phyloP scores from a whole-genome alignment of 2,888 invertebrate species.

The Zygogramma bicolorata region DNA sequence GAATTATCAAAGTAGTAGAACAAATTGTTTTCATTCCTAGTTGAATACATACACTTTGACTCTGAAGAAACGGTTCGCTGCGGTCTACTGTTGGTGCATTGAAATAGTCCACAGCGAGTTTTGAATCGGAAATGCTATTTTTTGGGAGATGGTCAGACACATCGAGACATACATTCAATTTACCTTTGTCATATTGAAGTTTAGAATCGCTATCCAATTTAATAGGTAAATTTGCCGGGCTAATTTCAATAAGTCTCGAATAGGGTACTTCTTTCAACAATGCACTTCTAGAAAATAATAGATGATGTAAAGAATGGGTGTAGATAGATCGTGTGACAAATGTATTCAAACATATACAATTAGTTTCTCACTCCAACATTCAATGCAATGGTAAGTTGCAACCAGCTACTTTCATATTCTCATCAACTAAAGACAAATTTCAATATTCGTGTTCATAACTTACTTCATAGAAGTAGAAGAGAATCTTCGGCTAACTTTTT shows the following conservation, averaged over 20 bases:
- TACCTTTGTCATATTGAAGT: conserved; percentile 71
- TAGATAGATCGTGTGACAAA: neutral
- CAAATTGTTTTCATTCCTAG: neutral
- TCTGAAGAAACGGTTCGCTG: conserved; percentile 36
- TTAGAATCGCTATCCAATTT: conserved; percentile 81
- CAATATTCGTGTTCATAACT: conserved; percentile 37
- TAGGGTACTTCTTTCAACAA: conserved; percentile 79
- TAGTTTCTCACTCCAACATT: neutral
- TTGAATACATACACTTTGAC: conserved; percentile 47
- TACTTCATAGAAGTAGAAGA: conserved; percentile 74
- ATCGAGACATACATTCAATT: conserved; percentile 63
- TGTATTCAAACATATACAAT: neutral
- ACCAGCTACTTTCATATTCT: too few species aligned
- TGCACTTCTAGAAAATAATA: conserved; percentile 53
- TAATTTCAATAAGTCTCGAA: conserved; percentile 80
- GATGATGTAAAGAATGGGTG: too few species aligned
- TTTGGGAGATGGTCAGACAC: conserved; percentile 73
- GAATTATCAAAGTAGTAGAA: conserved; percentile 35
- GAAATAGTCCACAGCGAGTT: conserved; percentile 83
- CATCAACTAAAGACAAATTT: too few species aligned
- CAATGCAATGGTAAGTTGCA: neutral
- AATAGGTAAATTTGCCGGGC: conserved; percentile 65
- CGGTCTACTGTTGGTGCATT: conserved; percentile 61
- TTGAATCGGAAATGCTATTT: conserved; percentile 88
- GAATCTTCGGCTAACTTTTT: conserved; percentile 70